A percentile compares a stretch with the other conserved stretches of the same genome.
Evolutionary conservation across 2,797 vertebrate genomes (phyloP).

Genomic region (Microctenopoma lineatum): DNA sequence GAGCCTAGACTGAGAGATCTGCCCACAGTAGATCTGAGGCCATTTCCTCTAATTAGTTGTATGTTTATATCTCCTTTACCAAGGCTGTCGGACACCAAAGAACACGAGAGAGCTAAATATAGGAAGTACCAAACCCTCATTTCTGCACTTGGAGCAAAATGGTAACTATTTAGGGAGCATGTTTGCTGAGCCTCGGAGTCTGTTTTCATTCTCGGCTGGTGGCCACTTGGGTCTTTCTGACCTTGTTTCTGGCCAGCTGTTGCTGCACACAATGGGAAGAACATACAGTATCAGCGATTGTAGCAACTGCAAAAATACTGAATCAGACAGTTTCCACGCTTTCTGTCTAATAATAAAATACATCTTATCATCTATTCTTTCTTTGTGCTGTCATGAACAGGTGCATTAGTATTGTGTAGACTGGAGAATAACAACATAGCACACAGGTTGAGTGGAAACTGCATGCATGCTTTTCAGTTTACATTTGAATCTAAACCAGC

Average conservation of each 20-base stretch:
- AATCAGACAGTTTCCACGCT: slow-evolving; percentile 36
- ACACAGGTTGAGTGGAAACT: not conserved
- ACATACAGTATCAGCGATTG: slow-evolving; percentile 39
- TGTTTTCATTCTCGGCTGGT: slow-evolving; percentile 52
- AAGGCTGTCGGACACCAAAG: slow-evolving; percentile 40
- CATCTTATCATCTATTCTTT: slow-evolving; percentile 36
- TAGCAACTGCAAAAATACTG: slow-evolving; percentile 26
- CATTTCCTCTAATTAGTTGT: slow-evolving; percentile 58
- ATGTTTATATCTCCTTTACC: slow-evolving; percentile 56
- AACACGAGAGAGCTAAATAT: slow-evolving; percentile 64
- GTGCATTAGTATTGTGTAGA: slow-evolving; percentile 20
- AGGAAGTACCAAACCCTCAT: slow-evolving; percentile 58
- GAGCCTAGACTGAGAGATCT: slow-evolving; percentile 5
- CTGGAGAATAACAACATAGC: slow-evolving; percentile 10
- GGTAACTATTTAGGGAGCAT: slow-evolving; percentile 67
- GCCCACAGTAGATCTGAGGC: slow-evolving; percentile 25
- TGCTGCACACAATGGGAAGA: slow-evolving; percentile 45
- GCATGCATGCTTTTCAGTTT: not conserved
- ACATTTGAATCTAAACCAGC: not conserved
- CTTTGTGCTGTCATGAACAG: slow-evolving; percentile 27
- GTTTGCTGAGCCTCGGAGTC: slow-evolving; percentile 30
- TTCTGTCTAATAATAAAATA: slow-evolving; percentile 13
- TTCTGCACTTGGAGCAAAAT: slow-evolving; percentile 59
- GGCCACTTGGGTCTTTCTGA: slow-evolving; percentile 55
- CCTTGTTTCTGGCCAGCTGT: slow-evolving; percentile 65